Conservation (phyloP, 2,888 invertebrate genomes). For the Mesorhabditis belari region DNA sequence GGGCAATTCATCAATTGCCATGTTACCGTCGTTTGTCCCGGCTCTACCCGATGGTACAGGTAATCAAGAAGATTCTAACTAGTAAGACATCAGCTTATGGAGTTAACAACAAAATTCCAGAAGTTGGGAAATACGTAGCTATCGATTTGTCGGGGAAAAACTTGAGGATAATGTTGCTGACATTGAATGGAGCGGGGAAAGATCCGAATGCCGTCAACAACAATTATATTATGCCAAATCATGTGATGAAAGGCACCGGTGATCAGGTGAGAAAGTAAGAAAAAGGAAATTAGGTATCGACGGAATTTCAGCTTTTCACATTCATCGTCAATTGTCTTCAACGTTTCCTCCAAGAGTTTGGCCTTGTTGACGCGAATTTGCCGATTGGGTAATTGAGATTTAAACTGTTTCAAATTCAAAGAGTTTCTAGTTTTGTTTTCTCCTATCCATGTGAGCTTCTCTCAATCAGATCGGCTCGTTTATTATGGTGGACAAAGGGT, state of each 20-base stretch:
- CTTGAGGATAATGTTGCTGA: conserved; percentile 50
- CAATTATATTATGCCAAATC: conserved; percentile 50
- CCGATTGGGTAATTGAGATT: conserved; percentile 40
- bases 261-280: conserved; percentile 39
- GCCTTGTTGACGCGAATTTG: conserved; percentile 47
- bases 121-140: conserved; percentile 51
- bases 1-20: conserved; percentile 43
- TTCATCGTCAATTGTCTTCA: conserved; percentile 53
- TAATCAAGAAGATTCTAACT: conserved; percentile 5
- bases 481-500: conserved; percentile 53
- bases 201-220: conserved; percentile 35
- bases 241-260: conserved; percentile 53
- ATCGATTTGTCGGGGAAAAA: conserved; percentile 53
- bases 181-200: conserved; percentile 33
- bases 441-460: conserved; percentile 52
- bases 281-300: neutral
- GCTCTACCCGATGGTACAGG: conserved; percentile 52
- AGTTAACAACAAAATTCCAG: conserved; percentile 31
- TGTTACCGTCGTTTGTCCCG: conserved; percentile 53
- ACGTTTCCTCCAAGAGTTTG: conserved; percentile 49
- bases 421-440: conserved; percentile 46
- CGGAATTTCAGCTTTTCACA: conserved; percentile 47
- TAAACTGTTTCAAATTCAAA: neutral
- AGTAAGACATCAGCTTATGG: neutral
- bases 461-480: conserved; percentile 51